Evolutionary conservation across 2,888 invertebrate species (phyloP).

Genomic region (Aspidiotus destructor): DNA sequence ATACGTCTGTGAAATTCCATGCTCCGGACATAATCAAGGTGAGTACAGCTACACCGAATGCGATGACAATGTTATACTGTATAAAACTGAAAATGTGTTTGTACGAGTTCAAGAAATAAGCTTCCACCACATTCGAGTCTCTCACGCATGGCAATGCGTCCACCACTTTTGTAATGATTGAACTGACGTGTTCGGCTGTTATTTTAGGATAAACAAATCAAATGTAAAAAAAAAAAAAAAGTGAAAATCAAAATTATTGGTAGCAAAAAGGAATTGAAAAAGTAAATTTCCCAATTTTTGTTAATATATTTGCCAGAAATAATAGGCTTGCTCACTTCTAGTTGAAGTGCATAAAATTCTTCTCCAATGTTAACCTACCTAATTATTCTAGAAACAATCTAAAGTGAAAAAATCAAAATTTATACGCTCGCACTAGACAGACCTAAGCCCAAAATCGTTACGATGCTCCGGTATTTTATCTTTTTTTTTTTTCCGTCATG

Average conservation of each 20-base stretch:
- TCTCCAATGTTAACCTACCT: no score
- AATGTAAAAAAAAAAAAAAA: neutral
- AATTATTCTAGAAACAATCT: no score
- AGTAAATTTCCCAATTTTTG: no score
- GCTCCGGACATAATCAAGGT: constrained; percentile 38
- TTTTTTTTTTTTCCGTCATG: no score
- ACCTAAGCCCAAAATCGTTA: no score
- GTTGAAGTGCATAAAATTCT: no score
- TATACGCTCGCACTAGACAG: no score
- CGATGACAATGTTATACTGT: constrained; percentile 34
- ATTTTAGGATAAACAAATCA: constrained; percentile 26
- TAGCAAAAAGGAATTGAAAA: neutral
- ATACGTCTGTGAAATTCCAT: constrained; percentile 40
- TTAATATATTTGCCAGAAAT: no score
- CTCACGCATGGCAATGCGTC: constrained; percentile 45
- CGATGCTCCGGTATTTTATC: no score
- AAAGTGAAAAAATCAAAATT: no score
- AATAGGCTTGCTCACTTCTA: no score
- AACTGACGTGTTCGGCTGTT: constrained; percentile 53
- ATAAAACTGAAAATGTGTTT: constrained; percentile 37
- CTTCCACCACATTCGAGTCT: constrained; percentile 39
- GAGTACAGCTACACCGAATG: constrained; percentile 35
- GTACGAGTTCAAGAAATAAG: constrained; percentile 40
- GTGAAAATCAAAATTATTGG: neutral
- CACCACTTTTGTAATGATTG: constrained; percentile 50